Evolutionary conservation across 2,797 vertebrate species (phyloP).

Genomic region (Tachyglossus aculeatus): DNA sequence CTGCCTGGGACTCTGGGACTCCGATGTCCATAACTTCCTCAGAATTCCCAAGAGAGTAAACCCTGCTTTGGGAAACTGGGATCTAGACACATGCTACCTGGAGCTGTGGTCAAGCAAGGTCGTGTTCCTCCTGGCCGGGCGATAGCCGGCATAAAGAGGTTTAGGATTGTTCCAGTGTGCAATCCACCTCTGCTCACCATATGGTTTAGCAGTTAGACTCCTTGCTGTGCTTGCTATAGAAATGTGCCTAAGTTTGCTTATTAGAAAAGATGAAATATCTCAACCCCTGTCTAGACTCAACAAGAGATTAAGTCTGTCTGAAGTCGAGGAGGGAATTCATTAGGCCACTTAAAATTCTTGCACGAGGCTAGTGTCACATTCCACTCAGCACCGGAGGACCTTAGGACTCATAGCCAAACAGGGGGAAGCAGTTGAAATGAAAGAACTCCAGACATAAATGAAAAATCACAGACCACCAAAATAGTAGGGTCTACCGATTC

Average conservation of each 20-base stretch:
- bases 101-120: neutral
- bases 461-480: too few species aligned
- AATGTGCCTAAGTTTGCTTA: neutral
- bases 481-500: too few species aligned
- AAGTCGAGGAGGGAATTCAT: neutral
- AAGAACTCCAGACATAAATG: too few species aligned
- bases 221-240: neutral
- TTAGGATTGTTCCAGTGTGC: neutral
- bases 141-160: neutral
- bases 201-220: neutral
- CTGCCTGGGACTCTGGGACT: too few species aligned
- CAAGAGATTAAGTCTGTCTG: neutral
- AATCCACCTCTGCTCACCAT: neutral
- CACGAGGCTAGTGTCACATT: neutral
- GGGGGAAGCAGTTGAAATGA: neutral
- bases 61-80: too few species aligned
- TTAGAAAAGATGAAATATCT: slow-evolving; percentile 10
- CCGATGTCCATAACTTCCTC: too few species aligned
- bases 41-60: too few species aligned
- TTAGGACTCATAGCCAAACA: neutral
- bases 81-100: too few species aligned
- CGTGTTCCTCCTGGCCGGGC: neutral
- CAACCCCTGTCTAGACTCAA: neutral
- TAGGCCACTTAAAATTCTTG: slow-evolving; percentile 6
- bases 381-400: neutral